Percentiles rank a stretch among this genome's conserved stretches.
phyloP scores from a whole-genome alignment of 2,888 invertebrate species.

The Hydraecia micacea region DNA sequence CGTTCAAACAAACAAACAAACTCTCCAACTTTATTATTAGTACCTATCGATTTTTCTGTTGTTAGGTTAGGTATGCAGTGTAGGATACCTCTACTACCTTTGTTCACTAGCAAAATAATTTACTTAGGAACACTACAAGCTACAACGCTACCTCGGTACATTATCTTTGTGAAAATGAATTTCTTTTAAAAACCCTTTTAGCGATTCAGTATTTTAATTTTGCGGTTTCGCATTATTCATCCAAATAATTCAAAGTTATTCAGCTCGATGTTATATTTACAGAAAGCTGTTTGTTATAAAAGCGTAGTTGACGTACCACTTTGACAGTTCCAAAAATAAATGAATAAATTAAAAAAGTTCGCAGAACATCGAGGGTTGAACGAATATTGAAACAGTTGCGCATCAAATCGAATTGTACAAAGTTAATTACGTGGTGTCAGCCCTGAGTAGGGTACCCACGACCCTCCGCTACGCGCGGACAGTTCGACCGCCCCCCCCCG shows the following conservation, averaged over 20 bases:
- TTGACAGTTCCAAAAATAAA: conserved; percentile 57
- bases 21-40: not conserved
- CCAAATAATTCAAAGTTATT: conserved; percentile 21
- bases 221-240: conserved; percentile 31
- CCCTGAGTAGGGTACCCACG: conserved; percentile 78
- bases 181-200: conserved; percentile 46
- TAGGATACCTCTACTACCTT: conserved; percentile 15
- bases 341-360: conserved; percentile 62
- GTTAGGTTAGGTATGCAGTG: not conserved
- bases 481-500: conserved; percentile 52
- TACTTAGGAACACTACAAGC: conserved; percentile 9
- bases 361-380: conserved; percentile 67
- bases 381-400: conserved; percentile 81
- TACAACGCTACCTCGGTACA: not conserved
- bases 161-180: conserved; percentile 44
- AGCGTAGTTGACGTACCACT: conserved; percentile 29
- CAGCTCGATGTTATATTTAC: conserved; percentile 39
- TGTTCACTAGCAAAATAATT: conserved; percentile 35
- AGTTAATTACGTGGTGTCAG: conserved; percentile 84
- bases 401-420: conserved; percentile 82
- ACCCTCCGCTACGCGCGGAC: conserved; percentile 59
- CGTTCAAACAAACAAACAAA: not conserved
- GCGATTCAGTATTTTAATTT: conserved; percentile 35
- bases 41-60: not conserved
- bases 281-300: conserved; percentile 25